These are phyloP conservation scores for Smittia sp. DNA, from an alignment of 2,888 invertebrate genomes.

Conservation along the genomic window DNA sequence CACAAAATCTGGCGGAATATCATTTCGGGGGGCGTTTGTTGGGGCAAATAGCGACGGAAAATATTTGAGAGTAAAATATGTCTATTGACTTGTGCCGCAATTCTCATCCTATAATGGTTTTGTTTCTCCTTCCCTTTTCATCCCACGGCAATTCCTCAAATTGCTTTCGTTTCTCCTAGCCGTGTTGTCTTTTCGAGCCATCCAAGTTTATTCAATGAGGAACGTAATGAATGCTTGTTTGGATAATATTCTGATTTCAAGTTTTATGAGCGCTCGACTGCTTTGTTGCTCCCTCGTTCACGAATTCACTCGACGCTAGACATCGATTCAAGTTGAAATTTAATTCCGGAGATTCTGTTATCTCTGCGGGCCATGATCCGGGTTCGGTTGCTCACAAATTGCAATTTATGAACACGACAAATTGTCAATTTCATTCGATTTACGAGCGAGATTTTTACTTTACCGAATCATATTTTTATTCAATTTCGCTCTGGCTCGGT, in stretches of 20 bases:
- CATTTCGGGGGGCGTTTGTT: not conserved
- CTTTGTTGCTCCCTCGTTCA: too few relatives aligned
- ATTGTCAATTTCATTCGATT: not conserved
- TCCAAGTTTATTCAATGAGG: not conserved
- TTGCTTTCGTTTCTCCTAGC: not conserved
- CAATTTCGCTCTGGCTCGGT: not conserved
- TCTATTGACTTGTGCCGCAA: not conserved
- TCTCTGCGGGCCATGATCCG: too few relatives aligned
- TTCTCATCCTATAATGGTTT: not conserved
- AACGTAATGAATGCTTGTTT: not conserved
- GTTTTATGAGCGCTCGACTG: not conserved
- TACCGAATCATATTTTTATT: not conserved
- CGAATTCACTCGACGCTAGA: too few relatives aligned
- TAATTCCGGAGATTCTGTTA: too few relatives aligned
- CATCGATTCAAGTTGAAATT: too few relatives aligned
- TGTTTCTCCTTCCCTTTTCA: too few relatives aligned
- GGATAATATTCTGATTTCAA: not conserved
- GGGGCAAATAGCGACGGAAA: too few relatives aligned
- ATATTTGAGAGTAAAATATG: too few relatives aligned
- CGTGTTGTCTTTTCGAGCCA: not conserved
- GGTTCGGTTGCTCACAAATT: not conserved
- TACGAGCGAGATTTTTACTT: not conserved
- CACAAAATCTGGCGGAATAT: not conserved
- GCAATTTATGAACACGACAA: not conserved
- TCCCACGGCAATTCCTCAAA: not conserved